phyloP scores from a whole-genome alignment of 2,888 invertebrate species.

The Cataglyphis livida region DNA sequence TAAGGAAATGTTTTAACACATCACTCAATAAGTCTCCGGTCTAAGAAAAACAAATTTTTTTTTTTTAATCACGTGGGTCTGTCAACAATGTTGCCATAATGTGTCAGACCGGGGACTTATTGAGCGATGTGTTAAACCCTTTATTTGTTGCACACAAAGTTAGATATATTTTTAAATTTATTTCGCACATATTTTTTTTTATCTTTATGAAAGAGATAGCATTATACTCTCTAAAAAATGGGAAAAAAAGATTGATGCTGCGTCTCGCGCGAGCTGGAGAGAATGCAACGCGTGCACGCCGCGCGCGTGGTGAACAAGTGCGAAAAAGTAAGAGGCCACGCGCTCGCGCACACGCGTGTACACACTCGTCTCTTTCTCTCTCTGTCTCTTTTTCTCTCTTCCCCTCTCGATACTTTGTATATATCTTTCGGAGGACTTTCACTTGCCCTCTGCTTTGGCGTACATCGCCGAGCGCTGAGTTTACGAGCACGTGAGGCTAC shows the following conservation, averaged over 20 bases:
- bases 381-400: not conserved
- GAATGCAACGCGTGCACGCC: slow-evolving; percentile 8
- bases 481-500: slow-evolving; percentile 77
- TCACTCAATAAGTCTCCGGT: no score
- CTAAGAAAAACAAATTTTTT: no score
- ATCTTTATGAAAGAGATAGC: not conserved
- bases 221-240: no score
- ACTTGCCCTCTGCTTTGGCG: slow-evolving; percentile 80
- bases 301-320: slow-evolving; percentile 38
- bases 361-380: slow-evolving; percentile 20
- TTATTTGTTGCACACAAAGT: not conserved
- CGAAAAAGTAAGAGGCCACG: slow-evolving; percentile 54
- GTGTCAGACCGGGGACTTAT: no score
- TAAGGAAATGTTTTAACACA: not conserved
- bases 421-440: slow-evolving; percentile 80
- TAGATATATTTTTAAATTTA: not conserved
- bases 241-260: not conserved
- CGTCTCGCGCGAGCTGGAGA: not conserved
- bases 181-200: not conserved
- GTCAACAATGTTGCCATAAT: no score
- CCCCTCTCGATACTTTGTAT: slow-evolving; percentile 7
- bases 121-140: not conserved
- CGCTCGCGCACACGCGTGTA: slow-evolving; percentile 58
- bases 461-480: slow-evolving; percentile 72
- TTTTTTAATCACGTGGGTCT: no score